Percentiles rank a stretch among this genome's conserved stretches.
Conservation (phyloP, 2,113 vertebrate genomes). For the Chrysochloris asiatica region DNA sequence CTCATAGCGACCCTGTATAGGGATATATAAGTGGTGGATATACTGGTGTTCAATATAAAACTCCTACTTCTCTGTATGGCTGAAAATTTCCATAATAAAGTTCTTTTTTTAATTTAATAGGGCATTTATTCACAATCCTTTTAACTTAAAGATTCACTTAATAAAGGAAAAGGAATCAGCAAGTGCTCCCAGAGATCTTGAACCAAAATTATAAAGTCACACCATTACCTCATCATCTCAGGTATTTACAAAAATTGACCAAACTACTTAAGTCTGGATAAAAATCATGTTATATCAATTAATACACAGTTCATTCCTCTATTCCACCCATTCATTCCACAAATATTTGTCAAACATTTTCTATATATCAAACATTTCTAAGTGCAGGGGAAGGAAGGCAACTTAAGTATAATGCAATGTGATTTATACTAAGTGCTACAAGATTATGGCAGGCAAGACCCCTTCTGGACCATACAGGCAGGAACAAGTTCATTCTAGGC, state of each 20-base stretch:
- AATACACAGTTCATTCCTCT: background rate
- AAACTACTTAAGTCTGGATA: background rate
- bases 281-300: background rate
- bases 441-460: background rate
- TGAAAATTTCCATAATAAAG: constrained; percentile 19
- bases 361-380: background rate
- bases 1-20: no score
- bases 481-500: background rate
- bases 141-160: background rate
- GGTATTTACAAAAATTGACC: background rate
- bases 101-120: constrained; percentile 4
- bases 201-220: background rate
- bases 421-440: background rate
- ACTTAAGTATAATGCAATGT: background rate
- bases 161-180: background rate
- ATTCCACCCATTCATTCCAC: background rate
- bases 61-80: background rate
- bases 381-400: background rate
- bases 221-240: background rate
- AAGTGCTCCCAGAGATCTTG: background rate
- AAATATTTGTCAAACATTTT: background rate
- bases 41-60: background rate
- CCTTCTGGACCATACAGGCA: background rate
- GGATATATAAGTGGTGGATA: background rate
- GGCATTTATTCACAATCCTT: background rate